These are phyloP conservation scores for Murina feae DNA, from an alignment of 2,113 vertebrate species.

Conservation along the genomic window DNA sequence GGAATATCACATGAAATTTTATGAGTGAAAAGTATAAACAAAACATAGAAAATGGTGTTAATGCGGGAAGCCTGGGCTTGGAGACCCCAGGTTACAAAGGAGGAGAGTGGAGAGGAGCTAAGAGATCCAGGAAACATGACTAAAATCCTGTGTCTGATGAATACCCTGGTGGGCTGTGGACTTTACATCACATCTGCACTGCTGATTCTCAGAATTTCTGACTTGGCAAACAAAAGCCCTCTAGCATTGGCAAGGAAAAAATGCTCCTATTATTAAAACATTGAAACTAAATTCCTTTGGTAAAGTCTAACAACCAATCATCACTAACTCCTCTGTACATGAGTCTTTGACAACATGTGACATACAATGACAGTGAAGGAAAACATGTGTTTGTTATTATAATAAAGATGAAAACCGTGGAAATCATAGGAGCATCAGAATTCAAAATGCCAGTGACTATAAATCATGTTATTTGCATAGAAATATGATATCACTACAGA, in stretches of 20 bases:
- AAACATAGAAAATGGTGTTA: neutral
- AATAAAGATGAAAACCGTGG: neutral
- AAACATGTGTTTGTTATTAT: neutral
- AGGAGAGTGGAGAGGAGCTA: no score
- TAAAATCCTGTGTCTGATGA: rapidly evolving
- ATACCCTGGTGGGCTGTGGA: neutral
- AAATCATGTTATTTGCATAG: conserved; percentile 55
- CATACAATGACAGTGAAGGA: neutral
- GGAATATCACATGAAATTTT: neutral
- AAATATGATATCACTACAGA: conserved; percentile 6
- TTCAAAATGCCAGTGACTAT: neutral
- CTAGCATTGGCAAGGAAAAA: neutral
- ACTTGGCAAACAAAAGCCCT: neutral
- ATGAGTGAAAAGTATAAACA: neutral
- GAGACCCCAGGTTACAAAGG: neutral
- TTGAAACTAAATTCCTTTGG: neutral
- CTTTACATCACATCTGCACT: neutral
- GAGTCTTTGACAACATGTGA: neutral
- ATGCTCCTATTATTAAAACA: neutral
- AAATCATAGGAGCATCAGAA: conserved; percentile 43
- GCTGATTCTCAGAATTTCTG: neutral
- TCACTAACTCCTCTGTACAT: neutral
- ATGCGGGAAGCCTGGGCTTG: neutral
- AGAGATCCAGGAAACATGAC: neutral
- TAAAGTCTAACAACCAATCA: neutral